These are phyloP conservation scores for Aphelenchoides besseyi DNA, from an alignment of 1,140 invertebrate genomes.

Conservation along the genomic window DNA sequence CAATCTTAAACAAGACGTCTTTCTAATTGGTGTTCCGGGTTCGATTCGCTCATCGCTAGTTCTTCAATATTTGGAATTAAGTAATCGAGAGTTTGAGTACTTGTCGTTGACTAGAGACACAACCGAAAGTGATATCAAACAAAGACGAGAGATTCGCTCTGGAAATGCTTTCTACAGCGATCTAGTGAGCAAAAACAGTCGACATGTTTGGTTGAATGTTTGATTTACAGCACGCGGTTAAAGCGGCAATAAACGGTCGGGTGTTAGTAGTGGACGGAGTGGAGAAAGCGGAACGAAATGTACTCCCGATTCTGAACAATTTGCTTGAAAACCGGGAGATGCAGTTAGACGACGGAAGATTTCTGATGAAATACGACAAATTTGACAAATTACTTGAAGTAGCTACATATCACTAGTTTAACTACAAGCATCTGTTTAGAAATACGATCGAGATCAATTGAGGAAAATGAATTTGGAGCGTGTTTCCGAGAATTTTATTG, in stretches of 20 bases:
- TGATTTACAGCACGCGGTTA: constrained; percentile 75
- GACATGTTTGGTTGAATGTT: constrained; percentile 16
- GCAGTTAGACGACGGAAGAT: constrained; percentile 93
- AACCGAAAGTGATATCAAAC: constrained; percentile 92
- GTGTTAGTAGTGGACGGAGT: constrained; percentile 90
- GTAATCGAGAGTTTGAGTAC: constrained; percentile 84
- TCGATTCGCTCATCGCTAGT: constrained; percentile 75
- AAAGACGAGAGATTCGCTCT: constrained; percentile 81
- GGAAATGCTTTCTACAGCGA: constrained; percentile 87
- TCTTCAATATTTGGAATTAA: constrained; percentile 79
- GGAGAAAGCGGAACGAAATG: constrained; percentile 94
- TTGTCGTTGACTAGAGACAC: constrained; percentile 88
- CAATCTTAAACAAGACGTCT: constrained; percentile 85
- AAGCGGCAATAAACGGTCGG: constrained; percentile 81
- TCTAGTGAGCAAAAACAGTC: constrained; percentile 69
- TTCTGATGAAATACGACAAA: constrained; percentile 79
- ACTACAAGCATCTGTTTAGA: constrained; percentile 65
- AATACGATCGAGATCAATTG: constrained; percentile 75
- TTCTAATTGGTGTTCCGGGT: constrained; percentile 84
- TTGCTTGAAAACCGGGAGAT: constrained; percentile 96
- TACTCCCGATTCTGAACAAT: constrained; percentile 93
- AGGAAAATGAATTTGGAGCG: constrained; percentile 80
- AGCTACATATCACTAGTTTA: constrained; percentile 16
- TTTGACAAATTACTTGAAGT: constrained; percentile 84
- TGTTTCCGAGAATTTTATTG: constrained; percentile 83